Evolutionary conservation across 2,113 vertebrate genomes (phyloP).

Genomic region (Plestiodon gilberti): DNA sequence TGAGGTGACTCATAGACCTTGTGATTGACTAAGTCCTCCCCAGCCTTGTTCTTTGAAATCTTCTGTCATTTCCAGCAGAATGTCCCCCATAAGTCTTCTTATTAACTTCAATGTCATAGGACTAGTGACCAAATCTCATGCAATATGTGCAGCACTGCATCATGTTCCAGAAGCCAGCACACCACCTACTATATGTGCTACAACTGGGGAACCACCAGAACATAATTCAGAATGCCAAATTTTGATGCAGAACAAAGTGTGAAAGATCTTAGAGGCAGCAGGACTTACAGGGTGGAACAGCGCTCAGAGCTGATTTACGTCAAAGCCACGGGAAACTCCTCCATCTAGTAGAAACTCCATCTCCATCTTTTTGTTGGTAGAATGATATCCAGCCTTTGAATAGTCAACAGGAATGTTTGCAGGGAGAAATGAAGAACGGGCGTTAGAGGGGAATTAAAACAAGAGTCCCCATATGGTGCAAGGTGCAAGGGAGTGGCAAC

Average conservation of each 20-base stretch:
- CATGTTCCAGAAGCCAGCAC: no score
- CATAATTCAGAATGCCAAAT: no score
- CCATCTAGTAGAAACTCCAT: background rate
- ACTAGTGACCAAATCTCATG: no score
- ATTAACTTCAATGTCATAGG: no score
- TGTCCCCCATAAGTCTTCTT: no score
- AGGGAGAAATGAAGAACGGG: background rate
- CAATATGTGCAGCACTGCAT: background rate
- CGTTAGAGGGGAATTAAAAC: background rate
- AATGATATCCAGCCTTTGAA: background rate
- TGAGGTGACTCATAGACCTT: background rate
- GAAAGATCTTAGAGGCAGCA: background rate
- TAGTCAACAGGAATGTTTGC: background rate
- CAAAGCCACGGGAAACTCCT: background rate
- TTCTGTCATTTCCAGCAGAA: background rate
- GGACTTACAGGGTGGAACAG: background rate
- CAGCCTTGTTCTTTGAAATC: no score
- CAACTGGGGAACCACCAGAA: no score
- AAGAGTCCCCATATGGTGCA: background rate
- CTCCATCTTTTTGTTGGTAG: background rate
- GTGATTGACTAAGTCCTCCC: no score
- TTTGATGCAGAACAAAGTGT: background rate
- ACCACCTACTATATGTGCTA: no score
- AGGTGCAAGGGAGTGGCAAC: no score
- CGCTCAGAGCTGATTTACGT: background rate